Evolutionary conservation across 2,797 vertebrate genomes (phyloP).

Genomic region (Rhabdophis nuchalis): DNA sequence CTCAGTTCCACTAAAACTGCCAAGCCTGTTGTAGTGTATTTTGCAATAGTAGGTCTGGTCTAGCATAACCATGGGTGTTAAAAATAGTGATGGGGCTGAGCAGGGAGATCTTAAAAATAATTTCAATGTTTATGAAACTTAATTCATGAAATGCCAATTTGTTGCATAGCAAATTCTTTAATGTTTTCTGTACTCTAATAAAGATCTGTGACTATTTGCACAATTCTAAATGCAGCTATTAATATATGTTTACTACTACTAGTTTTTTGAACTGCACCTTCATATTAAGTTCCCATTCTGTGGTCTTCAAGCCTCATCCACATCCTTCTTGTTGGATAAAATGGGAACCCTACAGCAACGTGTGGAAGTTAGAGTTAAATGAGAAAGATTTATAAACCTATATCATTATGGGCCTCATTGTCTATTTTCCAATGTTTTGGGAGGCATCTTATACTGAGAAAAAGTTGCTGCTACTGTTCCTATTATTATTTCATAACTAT

Average conservation of each 20-base stretch:
- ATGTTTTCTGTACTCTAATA: background rate
- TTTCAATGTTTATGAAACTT: background rate
- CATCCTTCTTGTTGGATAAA: background rate
- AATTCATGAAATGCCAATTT: background rate
- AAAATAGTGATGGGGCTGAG: background rate
- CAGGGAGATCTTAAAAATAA: background rate
- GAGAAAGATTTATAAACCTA: background rate
- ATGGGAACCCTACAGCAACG: background rate
- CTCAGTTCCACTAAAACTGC: slow-evolving; percentile 57
- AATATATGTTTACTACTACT: background rate
- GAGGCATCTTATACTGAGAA: background rate
- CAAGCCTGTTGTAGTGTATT: slow-evolving; percentile 48
- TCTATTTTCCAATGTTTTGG: background rate
- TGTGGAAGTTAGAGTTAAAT: background rate
- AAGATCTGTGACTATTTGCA: background rate
- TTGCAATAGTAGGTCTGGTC: slow-evolving; percentile 25
- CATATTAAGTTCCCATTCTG: background rate
- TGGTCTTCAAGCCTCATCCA: background rate
- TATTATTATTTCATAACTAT: background rate
- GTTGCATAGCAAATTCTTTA: background rate
- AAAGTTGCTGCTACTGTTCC: background rate
- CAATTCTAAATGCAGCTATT: background rate
- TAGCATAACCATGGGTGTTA: slow-evolving; percentile 43
- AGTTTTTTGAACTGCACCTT: background rate
- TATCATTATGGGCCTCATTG: background rate